These are phyloP conservation scores for Coelinius sp. DNA, from an alignment of 2,888 invertebrate species.

Conservation along the genomic window DNA sequence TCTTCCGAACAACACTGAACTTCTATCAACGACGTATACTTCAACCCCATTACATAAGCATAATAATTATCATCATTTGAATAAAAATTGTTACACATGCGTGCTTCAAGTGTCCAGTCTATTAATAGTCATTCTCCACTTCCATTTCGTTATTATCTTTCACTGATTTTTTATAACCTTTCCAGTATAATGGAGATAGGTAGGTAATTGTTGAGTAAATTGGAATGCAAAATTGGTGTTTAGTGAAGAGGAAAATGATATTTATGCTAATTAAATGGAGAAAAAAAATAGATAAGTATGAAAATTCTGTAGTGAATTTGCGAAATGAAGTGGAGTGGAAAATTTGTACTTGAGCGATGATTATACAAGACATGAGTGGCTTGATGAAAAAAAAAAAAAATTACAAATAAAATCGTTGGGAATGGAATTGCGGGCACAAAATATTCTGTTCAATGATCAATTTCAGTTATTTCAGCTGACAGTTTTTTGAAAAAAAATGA, in stretches of 20 bases:
- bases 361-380: neutral
- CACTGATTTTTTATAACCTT: constrained; percentile 2
- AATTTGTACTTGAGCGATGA: neutral
- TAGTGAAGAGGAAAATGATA: neutral
- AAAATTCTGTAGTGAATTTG: neutral
- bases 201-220: neutral
- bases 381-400: neutral
- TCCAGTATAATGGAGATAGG: neutral
- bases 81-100: constrained; percentile 11
- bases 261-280: neutral
- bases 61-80: constrained; percentile 11
- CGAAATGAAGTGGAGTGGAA: neutral
- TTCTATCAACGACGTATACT: neutral
- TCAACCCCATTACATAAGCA: constrained; percentile 4
- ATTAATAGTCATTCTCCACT: neutral
- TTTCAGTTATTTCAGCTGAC: too few relatives aligned
- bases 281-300: neutral
- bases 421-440: too few relatives aligned
- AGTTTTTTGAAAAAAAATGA: too few relatives aligned
- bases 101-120: constrained; percentile 3
- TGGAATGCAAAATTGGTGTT: constrained; percentile 3
- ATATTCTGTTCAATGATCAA: too few relatives aligned
- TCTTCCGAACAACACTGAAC: neutral
- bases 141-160: neutral
- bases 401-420: too few relatives aligned